Conservation (phyloP, 2,888 invertebrate species). For the Marasmarcha lunaedactyla region DNA sequence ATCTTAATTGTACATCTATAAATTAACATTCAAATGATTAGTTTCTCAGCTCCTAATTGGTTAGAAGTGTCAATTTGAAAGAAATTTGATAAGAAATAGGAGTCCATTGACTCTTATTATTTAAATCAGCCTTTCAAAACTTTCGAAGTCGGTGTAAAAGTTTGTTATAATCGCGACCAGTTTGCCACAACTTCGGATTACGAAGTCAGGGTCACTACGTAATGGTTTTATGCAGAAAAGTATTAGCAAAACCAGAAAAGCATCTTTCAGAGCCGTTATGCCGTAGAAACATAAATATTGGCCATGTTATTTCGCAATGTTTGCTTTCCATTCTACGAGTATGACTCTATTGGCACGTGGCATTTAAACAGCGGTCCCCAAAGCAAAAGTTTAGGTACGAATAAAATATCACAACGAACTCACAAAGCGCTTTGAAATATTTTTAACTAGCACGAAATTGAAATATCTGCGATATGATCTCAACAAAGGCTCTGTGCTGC, state of each 20-base stretch:
- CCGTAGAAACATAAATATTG: slow-evolving; percentile 47
- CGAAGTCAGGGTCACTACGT: slow-evolving; percentile 4
- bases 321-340: slow-evolving; percentile 43
- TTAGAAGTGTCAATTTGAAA: too few species aligned
- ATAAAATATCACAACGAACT: slow-evolving; percentile 9
- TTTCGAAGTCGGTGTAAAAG: too few species aligned
- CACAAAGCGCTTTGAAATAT: slow-evolving; percentile 20
- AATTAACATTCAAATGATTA: too few species aligned
- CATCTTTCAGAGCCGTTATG: slow-evolving; percentile 28
- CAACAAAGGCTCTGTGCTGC: slow-evolving; percentile 25
- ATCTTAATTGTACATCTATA: too few species aligned
- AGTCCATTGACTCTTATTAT: too few species aligned
- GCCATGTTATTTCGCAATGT: slow-evolving; percentile 49
- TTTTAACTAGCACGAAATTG: slow-evolving; percentile 39
- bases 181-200: background rate
- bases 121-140: too few species aligned
- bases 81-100: too few species aligned
- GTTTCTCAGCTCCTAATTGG: too few species aligned
- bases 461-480: slow-evolving; percentile 48
- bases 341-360: slow-evolving; percentile 61
- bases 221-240: slow-evolving; percentile 9
- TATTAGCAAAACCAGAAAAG: slow-evolving; percentile 1
- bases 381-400: slow-evolving; percentile 9
- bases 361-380: slow-evolving; percentile 45
- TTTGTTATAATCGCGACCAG: too few species aligned